Evolutionary conservation across 1,140 invertebrate genomes (phyloP).

Genomic region (Archegozetes longisetosus): DNA sequence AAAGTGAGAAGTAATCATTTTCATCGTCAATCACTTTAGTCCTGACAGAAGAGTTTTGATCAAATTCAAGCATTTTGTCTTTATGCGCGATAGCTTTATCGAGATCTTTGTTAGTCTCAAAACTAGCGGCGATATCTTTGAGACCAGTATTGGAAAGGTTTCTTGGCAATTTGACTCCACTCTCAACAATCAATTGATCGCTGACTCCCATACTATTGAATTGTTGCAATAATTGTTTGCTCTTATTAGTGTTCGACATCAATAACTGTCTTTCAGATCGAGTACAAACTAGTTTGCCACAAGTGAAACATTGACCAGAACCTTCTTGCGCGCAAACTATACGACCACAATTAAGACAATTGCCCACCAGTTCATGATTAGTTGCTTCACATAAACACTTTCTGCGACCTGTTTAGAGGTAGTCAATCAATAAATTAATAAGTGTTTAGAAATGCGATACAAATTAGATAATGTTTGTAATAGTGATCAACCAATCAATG

Average conservation of each 20-base stretch:
- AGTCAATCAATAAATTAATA: too few relatives aligned
- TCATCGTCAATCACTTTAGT: constrained; percentile 90
- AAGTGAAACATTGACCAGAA: constrained; percentile 84
- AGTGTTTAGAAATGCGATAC: background rate
- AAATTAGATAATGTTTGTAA: background rate
- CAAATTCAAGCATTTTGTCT: constrained; percentile 67
- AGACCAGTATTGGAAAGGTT: background rate
- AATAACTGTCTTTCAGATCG: constrained; percentile 21
- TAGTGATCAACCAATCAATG: background rate
- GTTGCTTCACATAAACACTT: constrained; percentile 80
- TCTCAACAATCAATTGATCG: background rate
- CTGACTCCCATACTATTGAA: too few relatives aligned
- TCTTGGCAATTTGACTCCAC: background rate
- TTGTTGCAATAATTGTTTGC: background rate
- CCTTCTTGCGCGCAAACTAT: constrained; percentile 94
- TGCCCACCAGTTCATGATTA: constrained; percentile 76
- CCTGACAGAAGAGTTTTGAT: constrained; percentile 58
- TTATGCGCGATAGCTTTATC: constrained; percentile 59
- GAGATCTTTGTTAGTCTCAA: constrained; percentile 16
- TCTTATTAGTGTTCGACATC: constrained; percentile 8
- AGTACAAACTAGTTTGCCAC: constrained; percentile 50
- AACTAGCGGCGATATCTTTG: constrained; percentile 10
- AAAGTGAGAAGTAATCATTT: constrained; percentile 72
- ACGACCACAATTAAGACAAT: constrained; percentile 81
- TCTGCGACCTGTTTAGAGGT: constrained; percentile 43